Percentiles rank a stretch among this genome's conserved stretches.
These are phyloP conservation scores for Hormiphora californensis DNA, from an alignment of 37 sponge, comb jelly and placozoan species.

Conservation along the genomic window DNA sequence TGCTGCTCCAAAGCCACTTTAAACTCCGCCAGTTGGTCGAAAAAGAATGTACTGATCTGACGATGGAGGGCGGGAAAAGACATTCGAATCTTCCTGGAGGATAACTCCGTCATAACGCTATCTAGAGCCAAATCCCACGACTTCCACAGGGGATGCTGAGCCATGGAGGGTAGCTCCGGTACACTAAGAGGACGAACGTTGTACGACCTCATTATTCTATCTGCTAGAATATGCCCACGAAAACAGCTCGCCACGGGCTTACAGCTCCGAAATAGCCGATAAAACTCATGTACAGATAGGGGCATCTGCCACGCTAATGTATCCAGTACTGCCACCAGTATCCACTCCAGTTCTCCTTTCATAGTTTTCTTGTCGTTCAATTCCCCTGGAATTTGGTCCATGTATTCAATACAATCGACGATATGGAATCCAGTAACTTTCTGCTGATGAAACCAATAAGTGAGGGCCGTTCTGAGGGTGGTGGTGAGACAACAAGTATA, in stretches of 20 bases:
- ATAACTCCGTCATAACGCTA: constrained; percentile 70
- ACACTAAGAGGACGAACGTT: constrained; percentile 75
- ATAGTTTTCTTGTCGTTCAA: too few relatives aligned
- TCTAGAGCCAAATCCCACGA: constrained; percentile 89
- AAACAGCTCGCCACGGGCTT: constrained; percentile 92
- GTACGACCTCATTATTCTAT: constrained; percentile 80
- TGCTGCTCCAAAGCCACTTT: constrained; percentile 68
- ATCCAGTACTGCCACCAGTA: constrained; percentile 92
- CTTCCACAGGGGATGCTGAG: constrained; percentile 53
- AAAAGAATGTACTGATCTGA: constrained; percentile 78
- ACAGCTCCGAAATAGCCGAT: constrained; percentile 83
- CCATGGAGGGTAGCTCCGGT: constrained; percentile 67
- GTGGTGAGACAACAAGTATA: constrained; percentile 89
- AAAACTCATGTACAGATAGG: too few relatives aligned
- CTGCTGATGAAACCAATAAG: too few relatives aligned
- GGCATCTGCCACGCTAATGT: constrained; percentile 93
- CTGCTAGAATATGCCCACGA: constrained; percentile 83
- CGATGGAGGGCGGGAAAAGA: too few relatives aligned
- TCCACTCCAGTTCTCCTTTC: constrained; percentile 98
- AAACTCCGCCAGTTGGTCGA: constrained; percentile 82
- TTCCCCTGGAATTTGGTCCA: too few relatives aligned
- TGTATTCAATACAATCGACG: too few relatives aligned
- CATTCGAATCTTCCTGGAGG: too few relatives aligned
- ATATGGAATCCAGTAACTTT: too few relatives aligned
- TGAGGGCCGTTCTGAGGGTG: constrained; percentile 65